Evolutionary conservation across 2,113 vertebrate genomes (phyloP).

Genomic region (Barbus barbus): DNA sequence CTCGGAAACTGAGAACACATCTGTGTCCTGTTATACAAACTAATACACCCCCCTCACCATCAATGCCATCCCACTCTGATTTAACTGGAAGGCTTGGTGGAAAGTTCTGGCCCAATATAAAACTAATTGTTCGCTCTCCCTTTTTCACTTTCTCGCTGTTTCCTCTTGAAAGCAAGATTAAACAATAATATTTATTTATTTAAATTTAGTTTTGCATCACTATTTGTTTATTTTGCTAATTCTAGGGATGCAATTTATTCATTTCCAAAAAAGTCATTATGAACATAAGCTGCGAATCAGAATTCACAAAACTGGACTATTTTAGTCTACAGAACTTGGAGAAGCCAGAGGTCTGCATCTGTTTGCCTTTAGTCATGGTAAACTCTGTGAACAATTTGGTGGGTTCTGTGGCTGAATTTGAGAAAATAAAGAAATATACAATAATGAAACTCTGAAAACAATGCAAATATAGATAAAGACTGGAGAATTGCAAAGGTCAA

Average conservation of each 20-base stretch:
- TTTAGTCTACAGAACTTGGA: neutral
- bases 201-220: neutral
- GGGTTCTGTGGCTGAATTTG: neutral
- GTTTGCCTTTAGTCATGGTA: neutral
- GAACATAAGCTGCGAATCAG: neutral
- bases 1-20: slow-evolving; percentile 54
- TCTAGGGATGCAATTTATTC: neutral
- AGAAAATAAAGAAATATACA: neutral
- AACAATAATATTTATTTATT: slow-evolving; percentile 18
- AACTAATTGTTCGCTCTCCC: slow-evolving; percentile 35
- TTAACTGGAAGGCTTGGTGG: slow-evolving; percentile 53
- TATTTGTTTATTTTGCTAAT: slow-evolving; percentile 17
- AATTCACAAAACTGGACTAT: neutral
- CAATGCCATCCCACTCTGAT: slow-evolving; percentile 36
- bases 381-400: slow-evolving; percentile 9
- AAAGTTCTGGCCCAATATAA: slow-evolving; percentile 54
- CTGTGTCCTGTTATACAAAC: slow-evolving; percentile 61
- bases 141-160: slow-evolving; percentile 14
- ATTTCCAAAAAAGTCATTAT: neutral
- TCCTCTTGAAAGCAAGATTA: neutral
- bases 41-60: slow-evolving; percentile 35
- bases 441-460: neutral
- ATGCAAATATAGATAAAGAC: neutral
- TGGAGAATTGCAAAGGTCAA: neutral
- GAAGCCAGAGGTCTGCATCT: neutral